Conservation (phyloP, 2,888 invertebrate genomes). For the Spisula solida region DNA sequence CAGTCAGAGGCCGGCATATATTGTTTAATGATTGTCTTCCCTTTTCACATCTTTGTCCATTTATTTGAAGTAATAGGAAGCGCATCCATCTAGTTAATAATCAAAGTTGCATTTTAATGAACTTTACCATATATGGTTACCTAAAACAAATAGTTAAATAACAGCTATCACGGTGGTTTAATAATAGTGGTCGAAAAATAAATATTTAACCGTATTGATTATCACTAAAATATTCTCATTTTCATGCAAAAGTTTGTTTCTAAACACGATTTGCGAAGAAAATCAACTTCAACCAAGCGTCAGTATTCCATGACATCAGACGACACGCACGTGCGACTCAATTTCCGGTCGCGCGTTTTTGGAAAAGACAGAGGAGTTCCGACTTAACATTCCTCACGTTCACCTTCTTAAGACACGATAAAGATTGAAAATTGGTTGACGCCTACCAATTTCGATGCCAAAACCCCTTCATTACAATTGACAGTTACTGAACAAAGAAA, state of each 20-base stretch:
- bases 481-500: slow-evolving; percentile 33
- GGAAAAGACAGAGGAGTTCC: slow-evolving; percentile 29
- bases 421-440: slow-evolving; percentile 29
- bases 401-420: slow-evolving; percentile 59
- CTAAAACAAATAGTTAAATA: background rate
- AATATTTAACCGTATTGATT: slow-evolving; percentile 4
- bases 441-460: slow-evolving; percentile 42
- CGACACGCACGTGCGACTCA: slow-evolving; percentile 49
- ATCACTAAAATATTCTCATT: background rate
- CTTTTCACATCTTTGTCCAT: background rate
- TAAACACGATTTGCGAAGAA: background rate
- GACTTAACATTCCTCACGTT: slow-evolving; percentile 47
- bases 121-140: background rate
- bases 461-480: slow-evolving; percentile 18
- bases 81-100: background rate
- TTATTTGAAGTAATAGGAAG: background rate
- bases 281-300: background rate
- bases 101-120: background rate
- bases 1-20: background rate
- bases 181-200: background rate
- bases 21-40: background rate
- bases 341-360: slow-evolving; percentile 54
- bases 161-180: background rate
- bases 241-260: slow-evolving; percentile 8
- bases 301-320: slow-evolving; percentile 28